phyloP scores from a whole-genome alignment of 2,113 vertebrate species.

The Machaerirhynchus nigripectus region DNA sequence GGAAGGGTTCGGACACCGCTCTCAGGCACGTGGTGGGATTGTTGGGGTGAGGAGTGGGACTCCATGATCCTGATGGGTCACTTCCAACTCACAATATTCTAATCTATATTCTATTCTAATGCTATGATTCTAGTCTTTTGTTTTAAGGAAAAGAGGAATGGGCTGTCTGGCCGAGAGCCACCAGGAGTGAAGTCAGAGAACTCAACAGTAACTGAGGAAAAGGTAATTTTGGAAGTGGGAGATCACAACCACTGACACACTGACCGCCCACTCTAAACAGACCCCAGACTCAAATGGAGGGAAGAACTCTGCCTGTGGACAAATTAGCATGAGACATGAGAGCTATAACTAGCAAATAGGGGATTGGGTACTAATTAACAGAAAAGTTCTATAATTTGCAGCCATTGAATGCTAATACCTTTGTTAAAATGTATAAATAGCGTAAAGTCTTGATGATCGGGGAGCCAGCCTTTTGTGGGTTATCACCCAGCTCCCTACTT shows the following conservation, averaged over 20 bases:
- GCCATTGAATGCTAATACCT: not conserved
- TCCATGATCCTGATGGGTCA: not conserved
- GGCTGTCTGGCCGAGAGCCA: not conserved
- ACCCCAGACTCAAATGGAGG: not conserved
- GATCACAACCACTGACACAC: not conserved
- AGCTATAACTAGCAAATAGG: not conserved
- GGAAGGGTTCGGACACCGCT: fast-evolving
- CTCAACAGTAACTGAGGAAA: not conserved
- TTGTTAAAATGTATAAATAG: not conserved
- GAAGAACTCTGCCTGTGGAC: not conserved
- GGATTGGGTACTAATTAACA: not conserved
- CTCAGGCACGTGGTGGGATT: not conserved
- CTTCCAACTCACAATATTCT: too few relatives aligned
- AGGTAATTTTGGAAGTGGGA: not conserved
- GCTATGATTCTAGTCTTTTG: not conserved
- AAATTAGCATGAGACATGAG: not conserved
- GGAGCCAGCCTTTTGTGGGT: not conserved
- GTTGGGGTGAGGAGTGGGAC: not conserved
- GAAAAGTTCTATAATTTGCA: not conserved
- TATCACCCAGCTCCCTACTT: not conserved
- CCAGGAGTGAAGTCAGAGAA: not conserved
- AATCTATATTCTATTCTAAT: too few relatives aligned
- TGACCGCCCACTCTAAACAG: fast-evolving
- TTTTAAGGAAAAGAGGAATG: not conserved
- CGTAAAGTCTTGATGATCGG: fast-evolving